A percentile compares a stretch with the other conserved stretches of the same genome.
These are phyloP conservation scores for Vanacampus margaritifer DNA, from an alignment of 2,113 vertebrate species.

Conservation along the genomic window DNA sequence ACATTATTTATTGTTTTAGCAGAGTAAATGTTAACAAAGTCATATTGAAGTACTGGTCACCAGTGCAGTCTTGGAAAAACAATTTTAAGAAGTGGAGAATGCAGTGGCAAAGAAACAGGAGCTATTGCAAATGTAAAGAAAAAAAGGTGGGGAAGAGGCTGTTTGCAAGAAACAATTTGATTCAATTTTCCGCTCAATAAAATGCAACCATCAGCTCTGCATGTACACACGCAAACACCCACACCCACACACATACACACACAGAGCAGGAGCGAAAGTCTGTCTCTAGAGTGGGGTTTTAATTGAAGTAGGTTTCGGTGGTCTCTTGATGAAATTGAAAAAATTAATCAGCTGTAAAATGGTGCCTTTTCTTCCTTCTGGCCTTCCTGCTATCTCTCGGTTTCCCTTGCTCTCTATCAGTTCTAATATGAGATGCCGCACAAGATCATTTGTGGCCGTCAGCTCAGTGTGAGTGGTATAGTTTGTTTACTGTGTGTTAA, in stretches of 20 bases:
- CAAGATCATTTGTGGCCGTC: not conserved
- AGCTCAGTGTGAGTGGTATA: constrained; percentile 14
- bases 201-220: constrained; percentile 91
- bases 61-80: not conserved
- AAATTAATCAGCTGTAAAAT: constrained; percentile 74
- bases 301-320: constrained; percentile 70
- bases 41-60: not conserved
- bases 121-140: not conserved
- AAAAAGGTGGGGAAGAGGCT: constrained; percentile 54
- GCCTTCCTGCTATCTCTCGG: constrained; percentile 62
- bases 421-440: not conserved
- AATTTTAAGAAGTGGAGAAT: constrained; percentile 1
- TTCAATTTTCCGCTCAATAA: constrained; percentile 99
- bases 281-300: constrained; percentile 67
- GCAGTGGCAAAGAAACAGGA: constrained; percentile 20
- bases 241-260: constrained; percentile 19
- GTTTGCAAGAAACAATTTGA: constrained; percentile 99
- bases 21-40: not conserved
- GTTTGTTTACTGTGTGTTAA: not conserved
- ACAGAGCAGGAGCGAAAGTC: constrained; percentile 11
- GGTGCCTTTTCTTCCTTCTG: constrained; percentile 76
- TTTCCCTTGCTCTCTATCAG: constrained; percentile 11
- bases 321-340: constrained; percentile 71
- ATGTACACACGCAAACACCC: constrained; percentile 26
- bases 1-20: not conserved